phyloP scores from a whole-genome alignment of 2,113 vertebrate species.

The Xiphophorus hellerii region DNA sequence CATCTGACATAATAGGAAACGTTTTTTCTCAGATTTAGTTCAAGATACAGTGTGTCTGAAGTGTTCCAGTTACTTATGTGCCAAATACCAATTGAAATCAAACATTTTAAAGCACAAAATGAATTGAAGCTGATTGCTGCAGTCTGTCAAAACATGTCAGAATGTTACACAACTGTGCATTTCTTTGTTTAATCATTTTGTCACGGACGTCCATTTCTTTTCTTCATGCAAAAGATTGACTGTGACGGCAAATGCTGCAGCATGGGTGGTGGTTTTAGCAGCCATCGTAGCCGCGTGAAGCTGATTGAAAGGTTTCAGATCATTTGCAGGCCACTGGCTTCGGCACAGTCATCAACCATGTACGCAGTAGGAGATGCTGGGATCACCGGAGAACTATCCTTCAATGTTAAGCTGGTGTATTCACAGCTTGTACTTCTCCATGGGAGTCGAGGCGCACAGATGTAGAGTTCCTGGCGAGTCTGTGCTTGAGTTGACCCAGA shows the following conservation, averaged over 20 bases:
- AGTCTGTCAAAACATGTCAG: constrained; percentile 21
- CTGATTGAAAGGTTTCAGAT: constrained; percentile 63
- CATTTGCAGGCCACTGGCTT: constrained; percentile 69
- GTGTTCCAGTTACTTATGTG: constrained; percentile 34
- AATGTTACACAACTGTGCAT: constrained; percentile 13
- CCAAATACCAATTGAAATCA: constrained; percentile 24
- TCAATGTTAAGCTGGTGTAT: constrained; percentile 79
- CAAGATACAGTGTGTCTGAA: constrained; percentile 42
- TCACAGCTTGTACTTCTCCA: constrained; percentile 81
- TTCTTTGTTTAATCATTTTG: constrained; percentile 25
- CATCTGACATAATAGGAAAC: constrained; percentile 70
- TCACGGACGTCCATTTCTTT: neutral
- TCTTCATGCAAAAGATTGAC: constrained; percentile 8
- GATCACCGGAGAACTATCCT: constrained; percentile 75
- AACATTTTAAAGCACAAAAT: constrained; percentile 16
- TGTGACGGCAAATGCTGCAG: constrained; percentile 19
- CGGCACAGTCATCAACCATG: constrained; percentile 68
- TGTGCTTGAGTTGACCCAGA: constrained; percentile 48
- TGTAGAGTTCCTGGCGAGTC: constrained; percentile 69
- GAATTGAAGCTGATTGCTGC: constrained; percentile 18
- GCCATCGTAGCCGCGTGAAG: constrained; percentile 34
- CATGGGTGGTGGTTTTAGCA: constrained; percentile 30
- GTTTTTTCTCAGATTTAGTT: constrained; percentile 63
- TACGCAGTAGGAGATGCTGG: constrained; percentile 70
- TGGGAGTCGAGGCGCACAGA: constrained; percentile 78